A percentile compares a stretch with the other conserved stretches of the same genome.
Conservation (phyloP, 1,140 invertebrate genomes). For the Drosophila subpulchrella region DNA sequence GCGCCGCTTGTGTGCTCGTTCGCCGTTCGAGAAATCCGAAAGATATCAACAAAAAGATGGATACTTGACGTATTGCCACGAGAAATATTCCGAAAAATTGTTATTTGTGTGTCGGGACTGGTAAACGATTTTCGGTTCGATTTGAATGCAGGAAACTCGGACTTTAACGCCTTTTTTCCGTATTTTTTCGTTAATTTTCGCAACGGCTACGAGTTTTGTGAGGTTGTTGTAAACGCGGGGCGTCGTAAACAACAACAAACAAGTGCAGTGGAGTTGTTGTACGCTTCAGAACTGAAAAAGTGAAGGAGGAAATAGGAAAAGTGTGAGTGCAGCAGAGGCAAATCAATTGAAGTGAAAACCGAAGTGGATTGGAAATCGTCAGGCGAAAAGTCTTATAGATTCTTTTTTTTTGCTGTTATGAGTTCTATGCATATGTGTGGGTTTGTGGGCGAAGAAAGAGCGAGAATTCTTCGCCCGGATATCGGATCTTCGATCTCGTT, state of each 20-base stretch:
- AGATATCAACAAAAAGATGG: constrained; percentile 21
- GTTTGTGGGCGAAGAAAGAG: constrained; percentile 12
- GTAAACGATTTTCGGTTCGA: constrained; percentile 1
- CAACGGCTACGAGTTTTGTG: constrained; percentile 29
- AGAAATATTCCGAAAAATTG: constrained; percentile 4
- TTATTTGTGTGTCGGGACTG: constrained; percentile 10
- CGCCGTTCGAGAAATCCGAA: constrained; percentile 34
- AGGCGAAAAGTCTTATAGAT: constrained; percentile 26
- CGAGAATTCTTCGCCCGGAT: constrained; percentile 17
- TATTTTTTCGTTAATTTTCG: constrained; percentile 25
- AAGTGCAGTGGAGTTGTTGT: constrained; percentile 29
- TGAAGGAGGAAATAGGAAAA: constrained; percentile 33
- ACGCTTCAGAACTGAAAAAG: constrained; percentile 24
- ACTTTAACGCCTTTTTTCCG: constrained; percentile 44
- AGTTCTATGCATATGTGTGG: constrained; percentile 20
- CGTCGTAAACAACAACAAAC: constrained; percentile 64
- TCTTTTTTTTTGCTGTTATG: constrained; percentile 30
- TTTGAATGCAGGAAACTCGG: constrained; percentile 18
- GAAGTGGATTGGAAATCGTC: constrained; percentile 43
- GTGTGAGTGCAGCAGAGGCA: constrained; percentile 29
- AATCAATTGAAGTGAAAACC: constrained; percentile 31
- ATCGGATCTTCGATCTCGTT: constrained; percentile 43
- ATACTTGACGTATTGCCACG: constrained; percentile 7
- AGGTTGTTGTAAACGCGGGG: constrained; percentile 60
- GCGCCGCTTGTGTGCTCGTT: constrained; percentile 31